Evolutionary conservation across 2,797 vertebrate species (phyloP).

Genomic region (Cyprinella venusta): DNA sequence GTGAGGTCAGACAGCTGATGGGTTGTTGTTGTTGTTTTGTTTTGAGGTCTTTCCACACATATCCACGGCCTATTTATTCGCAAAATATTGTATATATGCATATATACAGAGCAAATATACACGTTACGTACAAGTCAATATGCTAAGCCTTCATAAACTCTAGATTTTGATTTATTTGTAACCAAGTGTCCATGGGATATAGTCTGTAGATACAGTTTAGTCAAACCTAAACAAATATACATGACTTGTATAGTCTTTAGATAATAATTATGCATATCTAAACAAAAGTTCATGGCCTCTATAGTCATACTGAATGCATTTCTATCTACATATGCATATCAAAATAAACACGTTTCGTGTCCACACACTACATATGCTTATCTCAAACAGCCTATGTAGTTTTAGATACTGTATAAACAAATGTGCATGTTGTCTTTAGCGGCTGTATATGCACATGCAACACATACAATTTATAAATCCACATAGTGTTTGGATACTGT

Average conservation of each 20-base stretch:
- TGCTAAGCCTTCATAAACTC: neutral
- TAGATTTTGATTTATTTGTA: neutral
- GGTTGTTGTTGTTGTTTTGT: neutral
- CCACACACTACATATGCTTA: neutral
- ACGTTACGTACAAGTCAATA: neutral
- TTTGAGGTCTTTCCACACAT: neutral
- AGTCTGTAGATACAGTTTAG: neutral
- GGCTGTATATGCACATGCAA: neutral
- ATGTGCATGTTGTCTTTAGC: neutral
- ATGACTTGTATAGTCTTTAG: neutral
- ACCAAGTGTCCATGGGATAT: neutral
- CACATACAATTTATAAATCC: neutral
- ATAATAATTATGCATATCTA: neutral
- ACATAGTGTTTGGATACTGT: neutral
- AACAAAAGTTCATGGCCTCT: neutral
- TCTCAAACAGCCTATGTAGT: too few species aligned
- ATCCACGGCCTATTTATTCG: neutral
- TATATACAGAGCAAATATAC: neutral
- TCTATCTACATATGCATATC: neutral
- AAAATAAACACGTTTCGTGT: neutral
- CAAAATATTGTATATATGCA: neutral
- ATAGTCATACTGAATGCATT: neutral
- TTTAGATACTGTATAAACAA: too few species aligned
- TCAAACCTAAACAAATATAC: neutral
- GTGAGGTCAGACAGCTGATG: constrained; percentile 80